Base-by-base conservation (phyloP, 2,113 vertebrate genomes). In the Ondatra zibethicus region DNA sequence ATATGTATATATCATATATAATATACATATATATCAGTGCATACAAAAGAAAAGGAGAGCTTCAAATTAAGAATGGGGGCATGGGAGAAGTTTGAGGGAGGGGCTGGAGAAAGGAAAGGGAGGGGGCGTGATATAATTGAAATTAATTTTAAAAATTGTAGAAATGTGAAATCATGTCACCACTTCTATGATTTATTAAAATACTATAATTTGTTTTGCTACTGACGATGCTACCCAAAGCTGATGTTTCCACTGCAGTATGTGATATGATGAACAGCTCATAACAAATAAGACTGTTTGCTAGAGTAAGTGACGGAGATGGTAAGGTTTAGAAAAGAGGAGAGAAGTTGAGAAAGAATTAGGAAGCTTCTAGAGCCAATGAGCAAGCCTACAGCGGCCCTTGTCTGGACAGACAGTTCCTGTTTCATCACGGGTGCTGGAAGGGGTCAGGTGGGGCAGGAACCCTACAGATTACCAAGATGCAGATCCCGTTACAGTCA, bases 371-470 rank as follows among this genome's bases (percentile, higher is more conserved):
- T 36, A 17, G 81, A 86, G 7, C 36, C 12, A 2, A 10, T 39
- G 70, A 10, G 23, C 2, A 12, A 75, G 29, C 11, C 19, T 47
- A 8, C 33, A 11, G 61, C 42, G 39, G 63, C 65, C 25, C 7
- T 11, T 21, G 33, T 45, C 10, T 23, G 52, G 52, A 66, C 47
- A 0, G 55, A 50, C 25, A 25, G 23, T 13, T 27, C 36, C 52
- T 42, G 52, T 1, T 33, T 68, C 36, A 94, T 31, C 77, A 36
- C 27, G 36, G 31, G 16, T 9, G 76, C 29, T 0, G 25, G 47
- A 16, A 19, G 29, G 1, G 1, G 0, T 4, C 3, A 0, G 19
- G 11, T 36, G 33, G 55, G 14, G 14, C 0, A 1, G 2, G 61
- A 17, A 27, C 13, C 36, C 21, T 9, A 21, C 14, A 31, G 3